Conservation (phyloP, 2,888 invertebrate species). For the Aelia acuminata region DNA sequence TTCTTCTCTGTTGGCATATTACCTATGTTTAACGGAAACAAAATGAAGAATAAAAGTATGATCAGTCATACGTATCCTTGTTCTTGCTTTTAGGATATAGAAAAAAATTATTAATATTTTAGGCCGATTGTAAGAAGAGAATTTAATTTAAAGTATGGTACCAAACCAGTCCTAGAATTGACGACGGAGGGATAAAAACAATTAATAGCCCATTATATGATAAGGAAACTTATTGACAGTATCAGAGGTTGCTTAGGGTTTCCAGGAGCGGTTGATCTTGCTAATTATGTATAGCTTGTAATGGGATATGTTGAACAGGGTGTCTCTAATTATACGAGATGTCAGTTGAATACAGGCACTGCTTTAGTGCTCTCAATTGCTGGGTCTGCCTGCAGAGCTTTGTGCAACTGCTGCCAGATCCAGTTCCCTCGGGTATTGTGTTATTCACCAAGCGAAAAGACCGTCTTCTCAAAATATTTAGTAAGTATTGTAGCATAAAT, state of each 20-base stretch:
- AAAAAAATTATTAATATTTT: no score
- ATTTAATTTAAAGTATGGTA: no score
- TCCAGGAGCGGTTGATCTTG: background rate
- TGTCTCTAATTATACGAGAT: constrained; percentile 32
- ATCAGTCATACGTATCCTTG: no score
- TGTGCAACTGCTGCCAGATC: background rate
- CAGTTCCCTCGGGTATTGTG: background rate
- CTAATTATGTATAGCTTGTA: constrained; percentile 30
- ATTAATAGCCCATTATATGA: background rate
- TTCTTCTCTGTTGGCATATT: no score
- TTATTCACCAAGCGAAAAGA: background rate
- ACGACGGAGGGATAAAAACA: background rate
- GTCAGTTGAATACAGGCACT: constrained; percentile 9
- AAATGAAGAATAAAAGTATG: no score
- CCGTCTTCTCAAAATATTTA: no score
- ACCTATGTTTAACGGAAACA: no score
- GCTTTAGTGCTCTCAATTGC: constrained; percentile 6
- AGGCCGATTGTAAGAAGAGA: no score
- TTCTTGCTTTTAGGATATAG: no score
- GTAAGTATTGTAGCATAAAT: no score
- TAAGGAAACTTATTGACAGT: background rate
- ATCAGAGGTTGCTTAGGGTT: background rate
- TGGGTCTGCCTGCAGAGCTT: background rate
- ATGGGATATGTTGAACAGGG: constrained; percentile 18
- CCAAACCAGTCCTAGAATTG: background rate